Percentiles rank a stretch among this genome's conserved stretches.
phyloP scores from a whole-genome alignment of 2,888 invertebrate genomes.

The Drosophila formosana region DNA sequence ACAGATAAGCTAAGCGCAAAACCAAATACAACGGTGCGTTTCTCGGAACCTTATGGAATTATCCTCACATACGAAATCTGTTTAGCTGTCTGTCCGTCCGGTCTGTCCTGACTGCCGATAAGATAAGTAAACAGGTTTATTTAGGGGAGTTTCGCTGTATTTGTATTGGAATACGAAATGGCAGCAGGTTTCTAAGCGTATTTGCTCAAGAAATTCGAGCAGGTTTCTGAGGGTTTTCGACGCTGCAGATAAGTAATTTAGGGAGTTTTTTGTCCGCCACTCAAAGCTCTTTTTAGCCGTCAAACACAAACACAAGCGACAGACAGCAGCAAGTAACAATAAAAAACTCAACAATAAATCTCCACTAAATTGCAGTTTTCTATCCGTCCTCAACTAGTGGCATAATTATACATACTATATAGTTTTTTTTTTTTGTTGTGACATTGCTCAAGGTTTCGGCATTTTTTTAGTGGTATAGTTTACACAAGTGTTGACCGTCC shows the following conservation, averaged over 20 bases:
- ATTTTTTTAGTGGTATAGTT: background rate
- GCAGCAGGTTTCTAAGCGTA: background rate
- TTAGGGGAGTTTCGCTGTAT: conserved; percentile 1
- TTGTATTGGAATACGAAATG: background rate
- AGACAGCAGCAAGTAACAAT: background rate
- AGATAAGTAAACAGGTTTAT: background rate
- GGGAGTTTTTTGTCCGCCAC: background rate
- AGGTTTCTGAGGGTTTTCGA: background rate
- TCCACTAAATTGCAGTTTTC: background rate
- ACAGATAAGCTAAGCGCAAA: background rate
- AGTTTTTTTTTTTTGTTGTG: conserved; percentile 1
- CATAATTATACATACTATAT: conserved; percentile 6
- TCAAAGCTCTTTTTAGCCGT: background rate
- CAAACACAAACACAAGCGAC: background rate
- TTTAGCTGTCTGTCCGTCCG: too few relatives aligned
- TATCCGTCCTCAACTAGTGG: conserved; percentile 10
- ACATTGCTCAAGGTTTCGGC: conserved; percentile 20
- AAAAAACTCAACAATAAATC: conserved; percentile 1
- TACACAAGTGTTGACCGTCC: conserved; percentile 23
- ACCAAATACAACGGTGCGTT: background rate
- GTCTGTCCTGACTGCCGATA: background rate
- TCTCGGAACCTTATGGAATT: background rate
- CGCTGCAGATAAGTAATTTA: background rate
- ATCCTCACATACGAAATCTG: background rate
- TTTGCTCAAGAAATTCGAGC: background rate